Evolutionary conservation across 2,113 vertebrate genomes (phyloP).

Genomic region (Hydropotes inermis): DNA sequence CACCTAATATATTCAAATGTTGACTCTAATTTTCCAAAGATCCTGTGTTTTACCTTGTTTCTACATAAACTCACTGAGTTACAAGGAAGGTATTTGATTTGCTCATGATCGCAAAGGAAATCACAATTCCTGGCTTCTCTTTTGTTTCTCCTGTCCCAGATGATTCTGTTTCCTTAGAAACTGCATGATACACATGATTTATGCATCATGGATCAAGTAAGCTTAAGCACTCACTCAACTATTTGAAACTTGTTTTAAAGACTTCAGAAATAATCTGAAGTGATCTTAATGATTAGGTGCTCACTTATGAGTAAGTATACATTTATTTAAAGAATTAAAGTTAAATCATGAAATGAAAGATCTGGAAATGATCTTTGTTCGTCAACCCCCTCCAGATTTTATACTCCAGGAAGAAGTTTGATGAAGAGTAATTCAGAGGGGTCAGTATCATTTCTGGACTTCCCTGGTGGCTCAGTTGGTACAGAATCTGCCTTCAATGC

Average conservation of each 20-base stretch:
- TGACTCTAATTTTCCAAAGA: conserved; percentile 26
- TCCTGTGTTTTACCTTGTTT: conserved; percentile 38
- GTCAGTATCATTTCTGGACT: neutral
- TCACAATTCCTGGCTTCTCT: neutral
- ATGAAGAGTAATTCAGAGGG: neutral
- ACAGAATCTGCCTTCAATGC: neutral
- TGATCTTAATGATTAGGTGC: neutral
- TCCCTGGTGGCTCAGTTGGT: neutral
- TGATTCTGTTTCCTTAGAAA: conserved; percentile 43
- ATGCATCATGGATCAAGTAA: neutral
- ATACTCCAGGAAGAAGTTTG: neutral
- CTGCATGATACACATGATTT: neutral
- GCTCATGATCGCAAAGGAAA: neutral
- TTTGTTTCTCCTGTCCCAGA: neutral
- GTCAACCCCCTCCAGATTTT: neutral
- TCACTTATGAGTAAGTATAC: neutral
- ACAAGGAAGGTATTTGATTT: conserved; percentile 38
- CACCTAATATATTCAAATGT: neutral
- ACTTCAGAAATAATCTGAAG: neutral
- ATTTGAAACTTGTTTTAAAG: conserved; percentile 28
- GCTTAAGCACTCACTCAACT: neutral
- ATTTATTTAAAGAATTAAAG: conserved; percentile 38
- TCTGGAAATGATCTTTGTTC: neutral
- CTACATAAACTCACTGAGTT: conserved; percentile 35
- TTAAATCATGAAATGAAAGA: conserved; percentile 9